Evolutionary conservation across 2,888 invertebrate species (phyloP), one percentile per base, ranked within the genome.

Genomic region (Pseudeuparius sepicola): DNA sequence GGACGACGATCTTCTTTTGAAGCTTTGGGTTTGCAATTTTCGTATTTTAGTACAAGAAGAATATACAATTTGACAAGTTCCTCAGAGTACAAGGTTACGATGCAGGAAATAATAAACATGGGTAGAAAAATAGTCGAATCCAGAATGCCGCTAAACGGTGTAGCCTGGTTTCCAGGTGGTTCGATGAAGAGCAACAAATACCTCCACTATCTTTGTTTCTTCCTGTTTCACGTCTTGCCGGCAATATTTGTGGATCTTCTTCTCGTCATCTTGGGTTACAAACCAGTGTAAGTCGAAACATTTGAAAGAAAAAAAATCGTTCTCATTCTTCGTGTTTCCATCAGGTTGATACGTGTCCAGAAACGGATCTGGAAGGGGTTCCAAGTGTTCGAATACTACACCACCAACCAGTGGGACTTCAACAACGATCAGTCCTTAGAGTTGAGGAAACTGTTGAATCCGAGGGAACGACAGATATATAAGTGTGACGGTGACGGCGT

Each of bases 321-420:
- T n/a, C n/a, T n/a, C n/a, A n/a, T n/a, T n/a, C n/a, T n/a, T n/a
- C n/a, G n/a, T n/a, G n/a, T n/a, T n/a, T n/a, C n/a, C n/a, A n/a
- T n/a, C n/a, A n/a, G n/a, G n/a, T n/a, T n/a, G n/a, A n/a, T n/a
- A n/a, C n/a, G 79, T 31, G 80, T 89, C 2, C 90, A 90, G 47
- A 76, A 78, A 36, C 75, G 86, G 28, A 82, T 93, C 48, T 72
- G 71, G 44, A 86, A 87, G 64, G 86, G 90, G 1, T 85, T 89
- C 53, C 84, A 86, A 51, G 83, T 86, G 1, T 82, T 93, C 52
- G 86, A 89, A 54, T 92, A 89, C 57, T 93, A 93, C 63, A 88
- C 90, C 0, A 86, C 83, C 56, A 85, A 86, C 55, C 86, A 88
- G 42, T 93, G 93, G 92, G 81, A 83, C 53, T 88, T 89, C 58